Conservation (phyloP, 1,140 invertebrate species). For the Drosophila prosaltans region DNA sequence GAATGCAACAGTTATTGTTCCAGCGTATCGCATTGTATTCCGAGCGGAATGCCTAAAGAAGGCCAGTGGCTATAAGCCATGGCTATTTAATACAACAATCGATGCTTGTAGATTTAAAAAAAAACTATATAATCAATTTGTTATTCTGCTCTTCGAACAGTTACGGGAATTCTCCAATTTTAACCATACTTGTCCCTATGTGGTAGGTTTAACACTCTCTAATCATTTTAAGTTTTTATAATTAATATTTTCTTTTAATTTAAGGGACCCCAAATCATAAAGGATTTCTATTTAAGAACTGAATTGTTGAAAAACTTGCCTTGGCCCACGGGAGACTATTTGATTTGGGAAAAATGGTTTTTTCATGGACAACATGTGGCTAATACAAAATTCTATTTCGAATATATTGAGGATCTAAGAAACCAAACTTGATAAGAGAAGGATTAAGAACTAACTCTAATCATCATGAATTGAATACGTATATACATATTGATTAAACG, state of each 20-base stretch:
- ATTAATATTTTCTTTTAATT: too few species aligned
- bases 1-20: not conserved
- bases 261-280: too few species aligned
- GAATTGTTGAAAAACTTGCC: not conserved
- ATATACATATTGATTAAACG: too few species aligned
- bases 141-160: not conserved
- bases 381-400: not conserved
- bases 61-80: not conserved
- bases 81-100: constrained; percentile 3
- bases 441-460: not conserved
- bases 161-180: not conserved
- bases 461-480: too few species aligned
- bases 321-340: constrained; percentile 2
- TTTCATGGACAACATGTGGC: not conserved
- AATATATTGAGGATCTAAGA: not conserved
- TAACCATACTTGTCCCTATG: not conserved
- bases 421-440: too few species aligned
- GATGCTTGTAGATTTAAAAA: not conserved
- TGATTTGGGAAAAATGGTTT: not conserved
- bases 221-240: too few species aligned
- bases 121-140: not conserved
- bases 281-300: not conserved
- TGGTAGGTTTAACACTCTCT: not conserved
- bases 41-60: not conserved
- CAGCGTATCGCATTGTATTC: not conserved